Evolutionary conservation across 2,888 invertebrate species (phyloP).

Genomic region (Macaria notata): DNA sequence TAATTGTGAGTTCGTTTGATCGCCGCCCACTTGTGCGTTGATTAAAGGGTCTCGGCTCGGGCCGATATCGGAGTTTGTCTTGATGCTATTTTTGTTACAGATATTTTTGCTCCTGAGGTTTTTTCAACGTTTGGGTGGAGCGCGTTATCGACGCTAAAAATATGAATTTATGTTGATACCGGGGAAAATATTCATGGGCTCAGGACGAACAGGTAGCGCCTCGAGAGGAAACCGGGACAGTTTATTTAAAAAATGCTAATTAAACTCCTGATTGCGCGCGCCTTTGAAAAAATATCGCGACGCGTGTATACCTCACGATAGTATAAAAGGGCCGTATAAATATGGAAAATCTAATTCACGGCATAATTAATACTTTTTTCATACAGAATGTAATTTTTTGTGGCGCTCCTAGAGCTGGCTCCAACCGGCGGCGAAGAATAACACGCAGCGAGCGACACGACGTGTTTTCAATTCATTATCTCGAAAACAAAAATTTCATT

Average conservation of each 20-base stretch:
- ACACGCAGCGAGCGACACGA: slow-evolving; percentile 64
- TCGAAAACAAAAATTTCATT: slow-evolving; percentile 82
- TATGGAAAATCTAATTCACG: slow-evolving; percentile 56
- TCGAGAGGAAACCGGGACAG: slow-evolving; percentile 31
- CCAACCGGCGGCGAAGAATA: slow-evolving; percentile 79
- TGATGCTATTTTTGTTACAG: slow-evolving; percentile 11
- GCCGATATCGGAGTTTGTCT: slow-evolving; percentile 32
- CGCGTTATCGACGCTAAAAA: slow-evolving; percentile 22
- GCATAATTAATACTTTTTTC: slow-evolving; percentile 72
- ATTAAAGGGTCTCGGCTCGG: slow-evolving; percentile 65
- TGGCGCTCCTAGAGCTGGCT: slow-evolving; percentile 60
- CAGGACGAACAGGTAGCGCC: slow-evolving; percentile 21
- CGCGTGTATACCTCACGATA: slow-evolving; percentile 42
- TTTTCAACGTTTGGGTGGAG: not conserved
- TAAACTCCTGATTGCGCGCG: slow-evolving; percentile 43
- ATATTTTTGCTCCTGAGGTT: slow-evolving; percentile 1
- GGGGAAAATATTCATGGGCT: slow-evolving; percentile 27
- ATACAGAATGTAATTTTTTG: slow-evolving; percentile 53
- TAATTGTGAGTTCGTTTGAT: slow-evolving; percentile 63
- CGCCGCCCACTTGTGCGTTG: slow-evolving; percentile 61
- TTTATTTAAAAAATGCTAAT: slow-evolving; percentile 49
- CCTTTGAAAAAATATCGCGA: slow-evolving; percentile 50
- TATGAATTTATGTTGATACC: slow-evolving; percentile 25
- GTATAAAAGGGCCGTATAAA: slow-evolving; percentile 62
- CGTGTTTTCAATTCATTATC: slow-evolving; percentile 83